A percentile compares a stretch with the other conserved stretches of the same genome.
These are phyloP conservation scores for Sebastes umbrosus DNA, from an alignment of 2,797 vertebrate species.

Conservation along the genomic window DNA sequence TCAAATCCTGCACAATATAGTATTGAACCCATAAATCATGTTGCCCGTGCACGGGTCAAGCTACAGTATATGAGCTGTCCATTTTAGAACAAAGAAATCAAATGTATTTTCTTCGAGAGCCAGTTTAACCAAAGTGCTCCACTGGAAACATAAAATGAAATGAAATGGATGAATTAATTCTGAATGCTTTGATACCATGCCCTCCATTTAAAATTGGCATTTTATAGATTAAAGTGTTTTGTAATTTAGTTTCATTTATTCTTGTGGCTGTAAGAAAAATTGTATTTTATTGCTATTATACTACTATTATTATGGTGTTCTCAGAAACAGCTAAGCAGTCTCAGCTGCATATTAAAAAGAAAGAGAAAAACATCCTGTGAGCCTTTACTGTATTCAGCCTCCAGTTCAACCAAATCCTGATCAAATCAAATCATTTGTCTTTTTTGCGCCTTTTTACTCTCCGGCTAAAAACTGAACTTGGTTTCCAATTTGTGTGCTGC, in stretches of 20 bases:
- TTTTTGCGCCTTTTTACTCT: not conserved
- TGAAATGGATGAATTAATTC: slow-evolving; percentile 2
- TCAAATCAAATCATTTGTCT: not conserved
- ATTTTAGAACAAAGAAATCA: slow-evolving; percentile 4
- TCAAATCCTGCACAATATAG: not conserved
- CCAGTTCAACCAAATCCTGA: not conserved
- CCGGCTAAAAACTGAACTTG: not conserved
- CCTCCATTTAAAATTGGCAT: slow-evolving; percentile 5
- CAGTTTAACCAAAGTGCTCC: slow-evolving; percentile 11
- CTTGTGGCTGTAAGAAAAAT: not conserved
- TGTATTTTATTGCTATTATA: not conserved
- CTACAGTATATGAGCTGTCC: not conserved
- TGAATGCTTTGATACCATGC: not conserved
- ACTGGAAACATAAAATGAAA: not conserved
- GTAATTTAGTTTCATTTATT: slow-evolving; percentile 20
- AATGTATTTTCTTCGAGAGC: slow-evolving; percentile 2
- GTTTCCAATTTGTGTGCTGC: not conserved
- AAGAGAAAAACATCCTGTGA: not conserved
- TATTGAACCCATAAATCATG: slow-evolving; percentile 4
- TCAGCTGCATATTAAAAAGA: not conserved
- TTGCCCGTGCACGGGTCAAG: not conserved
- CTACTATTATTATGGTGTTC: slow-evolving; percentile 10
- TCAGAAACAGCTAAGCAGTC: slow-evolving; percentile 12
- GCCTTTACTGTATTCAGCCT: not conserved
- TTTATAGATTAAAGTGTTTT: slow-evolving; percentile 16